These are phyloP conservation scores for Triplophysa rosa DNA, from an alignment of 2,113 vertebrate genomes.

Conservation along the genomic window DNA sequence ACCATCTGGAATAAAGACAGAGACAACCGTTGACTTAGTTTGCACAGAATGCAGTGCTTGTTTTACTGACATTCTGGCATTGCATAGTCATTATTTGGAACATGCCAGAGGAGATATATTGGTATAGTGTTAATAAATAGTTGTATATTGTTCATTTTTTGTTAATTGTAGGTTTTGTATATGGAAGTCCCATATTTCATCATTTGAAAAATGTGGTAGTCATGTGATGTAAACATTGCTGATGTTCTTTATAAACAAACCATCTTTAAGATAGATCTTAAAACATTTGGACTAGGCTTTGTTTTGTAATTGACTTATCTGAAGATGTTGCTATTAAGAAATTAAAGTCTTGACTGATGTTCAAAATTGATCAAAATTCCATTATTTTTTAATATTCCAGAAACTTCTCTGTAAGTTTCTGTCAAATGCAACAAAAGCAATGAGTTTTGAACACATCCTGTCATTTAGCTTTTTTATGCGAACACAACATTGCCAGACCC, in stretches of 20 bases:
- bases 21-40: constrained; percentile 46
- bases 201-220: not conserved
- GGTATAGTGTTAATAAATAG: constrained; percentile 6
- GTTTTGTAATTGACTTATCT: not conserved
- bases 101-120: constrained; percentile 74
- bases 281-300: not conserved
- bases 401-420: too few relatives aligned
- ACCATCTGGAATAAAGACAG: not conserved
- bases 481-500: too few relatives aligned
- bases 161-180: not conserved
- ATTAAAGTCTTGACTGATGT: constrained; percentile 6
- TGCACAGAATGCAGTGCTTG: constrained; percentile 69
- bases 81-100: constrained; percentile 76
- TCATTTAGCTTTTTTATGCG: too few relatives aligned
- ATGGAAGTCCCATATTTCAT: not conserved
- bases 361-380: not conserved
- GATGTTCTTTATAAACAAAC: not conserved
- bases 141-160: not conserved
- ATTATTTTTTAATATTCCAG: too few relatives aligned
- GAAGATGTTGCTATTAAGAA: not conserved
- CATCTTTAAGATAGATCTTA: not conserved
- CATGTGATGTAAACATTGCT: not conserved
- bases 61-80: constrained; percentile 65
- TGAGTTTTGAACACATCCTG: too few relatives aligned
- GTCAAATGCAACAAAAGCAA: too few relatives aligned